Base-by-base conservation (phyloP, 2,888 invertebrate species). In the Caenorhabditis sp. region DNA sequence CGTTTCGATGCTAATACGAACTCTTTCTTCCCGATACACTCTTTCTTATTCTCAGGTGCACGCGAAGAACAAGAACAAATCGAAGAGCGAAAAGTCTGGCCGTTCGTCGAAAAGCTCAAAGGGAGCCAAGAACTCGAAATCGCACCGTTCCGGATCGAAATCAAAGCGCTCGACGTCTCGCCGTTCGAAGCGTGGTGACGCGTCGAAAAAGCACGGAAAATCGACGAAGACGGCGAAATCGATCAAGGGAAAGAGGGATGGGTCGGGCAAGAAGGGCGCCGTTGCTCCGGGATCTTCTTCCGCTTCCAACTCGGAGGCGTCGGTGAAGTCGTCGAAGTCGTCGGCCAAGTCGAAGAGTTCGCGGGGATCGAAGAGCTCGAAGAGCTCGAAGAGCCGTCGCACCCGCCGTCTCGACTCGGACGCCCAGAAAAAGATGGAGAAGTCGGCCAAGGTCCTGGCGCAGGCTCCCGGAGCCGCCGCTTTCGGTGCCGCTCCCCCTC, bases 401-500 rank as follows among this genome's bases (percentile, higher is more conserved):
- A 39, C 26, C 17, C 56, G 71, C 11, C 50, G 72, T 11, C 63
- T 71, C 24, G 71, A 61, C 39, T 61, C 63, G 15, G 56, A 68
- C 41, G 68, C 68, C 17, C 58, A 59, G 58, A 59, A 68, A 11
- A 68, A 68, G 48, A 58, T 70, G 61, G 61, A 74, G 46, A 52
- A 41, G 37, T 46, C 45, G 13, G 48, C 43, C 15, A 43, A 41
- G 41, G 66, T 59, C 46, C 17, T 13, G 13, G 20, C 37, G 9
- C 58, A 50, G 22, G 39, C 41, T 13, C 27, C 35, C 8, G 48
- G 20, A 9, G 41, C 27, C 17, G 26, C n/a, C n/a, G n/a, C n/a
- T 45, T 52, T 30, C 9, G 30, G 30, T 30, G 30, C 30, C 30
- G 30, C 9, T 30, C 6, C 9, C 30, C 6, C 30, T 9, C 5